Evolutionary conservation across 2,888 invertebrate species (phyloP).

Genomic region (Clitarchus hookeri): DNA sequence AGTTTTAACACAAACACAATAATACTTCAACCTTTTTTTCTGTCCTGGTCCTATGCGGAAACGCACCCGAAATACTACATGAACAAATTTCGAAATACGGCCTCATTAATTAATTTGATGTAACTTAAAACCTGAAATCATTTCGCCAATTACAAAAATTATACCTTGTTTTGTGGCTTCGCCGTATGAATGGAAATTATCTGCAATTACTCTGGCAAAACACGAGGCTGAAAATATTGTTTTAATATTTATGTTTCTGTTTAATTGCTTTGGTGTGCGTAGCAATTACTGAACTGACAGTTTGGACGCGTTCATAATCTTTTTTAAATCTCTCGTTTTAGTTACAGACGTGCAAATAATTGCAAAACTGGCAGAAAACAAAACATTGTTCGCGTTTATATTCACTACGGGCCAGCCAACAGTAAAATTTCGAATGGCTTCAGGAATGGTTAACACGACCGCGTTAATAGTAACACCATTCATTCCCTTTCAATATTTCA

Average conservation of each 20-base stretch:
- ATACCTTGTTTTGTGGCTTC: not conserved
- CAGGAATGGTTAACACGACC: too few species aligned
- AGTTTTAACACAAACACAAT: too few species aligned
- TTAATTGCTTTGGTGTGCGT: not conserved
- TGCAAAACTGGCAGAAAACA: too few species aligned
- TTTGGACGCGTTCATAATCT: not conserved
- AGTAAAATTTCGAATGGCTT: too few species aligned
- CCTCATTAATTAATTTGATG: not conserved
- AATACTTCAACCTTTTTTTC: too few species aligned
- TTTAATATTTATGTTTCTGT: not conserved
- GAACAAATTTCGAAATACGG: not conserved
- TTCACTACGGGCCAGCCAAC: too few species aligned
- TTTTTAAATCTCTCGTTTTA: too few species aligned
- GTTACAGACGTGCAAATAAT: too few species aligned
- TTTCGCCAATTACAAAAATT: not conserved
- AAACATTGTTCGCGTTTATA: too few species aligned
- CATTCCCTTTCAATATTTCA: too few species aligned
- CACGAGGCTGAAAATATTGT: not conserved
- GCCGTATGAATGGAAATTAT: not conserved
- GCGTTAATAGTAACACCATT: too few species aligned
- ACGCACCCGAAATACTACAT: not conserved
- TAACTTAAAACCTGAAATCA: not conserved
- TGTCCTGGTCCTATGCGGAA: too few species aligned
- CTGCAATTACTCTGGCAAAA: not conserved
- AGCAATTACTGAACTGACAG: not conserved